Evolutionary conservation across 2,113 vertebrate genomes (phyloP).

Genomic region (Fregata magnificens): DNA sequence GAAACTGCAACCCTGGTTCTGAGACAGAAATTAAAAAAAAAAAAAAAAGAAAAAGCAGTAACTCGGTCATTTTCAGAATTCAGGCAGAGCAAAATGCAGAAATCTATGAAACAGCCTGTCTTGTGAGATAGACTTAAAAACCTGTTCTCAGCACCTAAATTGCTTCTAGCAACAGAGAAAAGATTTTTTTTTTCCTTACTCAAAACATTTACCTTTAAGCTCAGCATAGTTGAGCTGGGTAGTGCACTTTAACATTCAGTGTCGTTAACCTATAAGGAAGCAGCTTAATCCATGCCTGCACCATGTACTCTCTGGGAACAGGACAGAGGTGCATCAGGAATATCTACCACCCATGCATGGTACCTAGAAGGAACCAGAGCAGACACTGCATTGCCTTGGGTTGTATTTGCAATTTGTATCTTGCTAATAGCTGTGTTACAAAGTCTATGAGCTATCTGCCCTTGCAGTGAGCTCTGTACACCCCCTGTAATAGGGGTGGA

Average conservation of each 20-base stretch:
- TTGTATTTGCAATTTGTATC: not conserved
- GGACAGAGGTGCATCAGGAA: not conserved
- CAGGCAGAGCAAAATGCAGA: not conserved
- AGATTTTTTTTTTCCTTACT: not conserved
- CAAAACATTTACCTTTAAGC: not conserved
- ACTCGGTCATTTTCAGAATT: not conserved
- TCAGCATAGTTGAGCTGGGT: not conserved
- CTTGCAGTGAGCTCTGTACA: not conserved
- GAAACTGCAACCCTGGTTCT: not conserved
- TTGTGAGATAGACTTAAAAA: not conserved
- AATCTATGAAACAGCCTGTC: not conserved
- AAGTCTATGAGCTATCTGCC: not conserved
- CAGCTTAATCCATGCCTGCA: not conserved
- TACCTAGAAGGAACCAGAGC: not conserved
- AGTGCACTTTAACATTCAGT: not conserved
- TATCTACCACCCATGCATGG: too few species aligned
- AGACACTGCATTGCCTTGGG: not conserved
- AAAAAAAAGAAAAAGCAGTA: too few species aligned
- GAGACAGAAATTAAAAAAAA: not conserved
- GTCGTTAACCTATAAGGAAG: not conserved
- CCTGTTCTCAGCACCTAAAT: not conserved
- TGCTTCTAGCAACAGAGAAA: not conserved
- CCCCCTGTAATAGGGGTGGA: not conserved
- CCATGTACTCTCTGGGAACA: not conserved
- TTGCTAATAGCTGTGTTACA: not conserved